A percentile compares a stretch with the other conserved stretches of the same genome.
Conservation (phyloP, 2,888 invertebrate species). For the Drosophila barbarae region DNA sequence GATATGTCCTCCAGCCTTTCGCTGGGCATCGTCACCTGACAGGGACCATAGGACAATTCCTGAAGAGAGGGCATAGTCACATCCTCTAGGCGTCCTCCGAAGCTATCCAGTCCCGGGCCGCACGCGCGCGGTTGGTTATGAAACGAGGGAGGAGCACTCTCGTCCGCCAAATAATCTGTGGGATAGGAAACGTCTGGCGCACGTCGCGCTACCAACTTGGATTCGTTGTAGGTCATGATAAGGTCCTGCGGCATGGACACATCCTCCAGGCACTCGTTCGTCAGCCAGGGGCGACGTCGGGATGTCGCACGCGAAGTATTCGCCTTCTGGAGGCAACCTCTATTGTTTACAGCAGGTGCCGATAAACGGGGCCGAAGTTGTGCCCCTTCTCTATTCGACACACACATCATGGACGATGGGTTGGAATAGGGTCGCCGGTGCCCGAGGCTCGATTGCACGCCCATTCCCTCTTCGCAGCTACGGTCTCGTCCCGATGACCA, state of each 20-base stretch:
- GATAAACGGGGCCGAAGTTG: background rate
- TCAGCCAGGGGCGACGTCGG: conserved; percentile 4
- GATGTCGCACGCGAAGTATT: conserved; percentile 11
- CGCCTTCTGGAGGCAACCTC: conserved; percentile 20
- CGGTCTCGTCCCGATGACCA: conserved; percentile 13
- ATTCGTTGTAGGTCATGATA: background rate
- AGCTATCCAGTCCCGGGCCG: background rate
- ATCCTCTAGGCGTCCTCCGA: conserved; percentile 14
- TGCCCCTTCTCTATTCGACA: background rate
- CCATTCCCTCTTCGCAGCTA: background rate
- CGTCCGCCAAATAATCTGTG: conserved; percentile 15
- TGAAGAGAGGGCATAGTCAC: conserved; percentile 21
- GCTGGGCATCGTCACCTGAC: conserved; percentile 7
- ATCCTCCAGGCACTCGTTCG: conserved; percentile 23
- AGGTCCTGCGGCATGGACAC: conserved; percentile 31
- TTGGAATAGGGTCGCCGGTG: conserved; percentile 2
- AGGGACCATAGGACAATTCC: conserved; percentile 4
- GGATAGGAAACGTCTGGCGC: conserved; percentile 24
- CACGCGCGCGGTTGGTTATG: background rate
- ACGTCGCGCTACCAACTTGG: background rate
- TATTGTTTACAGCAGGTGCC: background rate
- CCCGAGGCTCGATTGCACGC: conserved; percentile 1
- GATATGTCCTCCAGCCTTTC: conserved; percentile 9
- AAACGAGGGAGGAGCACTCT: conserved; percentile 26
- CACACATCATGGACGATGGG: background rate